Evolutionary conservation across 2,888 invertebrate genomes (phyloP), one percentile per base, ranked within the genome.

Genomic region (Tachina fera): DNA sequence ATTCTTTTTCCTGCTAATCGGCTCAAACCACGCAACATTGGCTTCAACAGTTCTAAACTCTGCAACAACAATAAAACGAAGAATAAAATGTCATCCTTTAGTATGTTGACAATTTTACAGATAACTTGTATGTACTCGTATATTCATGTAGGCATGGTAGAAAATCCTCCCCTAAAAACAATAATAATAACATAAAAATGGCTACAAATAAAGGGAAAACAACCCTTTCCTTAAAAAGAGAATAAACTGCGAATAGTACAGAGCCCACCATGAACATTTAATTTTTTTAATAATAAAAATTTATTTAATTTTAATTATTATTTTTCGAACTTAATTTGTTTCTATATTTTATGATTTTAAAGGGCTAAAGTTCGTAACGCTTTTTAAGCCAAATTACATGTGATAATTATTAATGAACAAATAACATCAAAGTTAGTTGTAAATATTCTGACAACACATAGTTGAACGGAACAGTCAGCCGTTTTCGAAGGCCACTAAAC

Each of bases 151-250:
- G 68, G 22, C 14, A 39, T 22, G 3, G 13, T 8, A 68, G 70
- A 22, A 68, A 78, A 72, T 75, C 68, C 77, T 56, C 63, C 86
- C 77, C 53, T 81, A 72, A 53, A 43, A 22, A 13, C 14, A 14
- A 45, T 16, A 58, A 45, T 13, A 58, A 60, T 65, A 41, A 19
- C 47, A 11, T 31, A 83, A 91, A 91, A 91, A 91, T 91, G 91
- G 91, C 91, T 89, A 89, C 90, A 89, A 78, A 87, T 87, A 19
- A 67, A 88, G 87, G 88, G 56, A 88, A 88, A 89, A 87, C 89
- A 90, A 91, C 91, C 91, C 91, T 90, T 89, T 88, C 84, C 70
- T 87, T 41, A 10, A 14, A 75, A 51, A 47, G 61, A 31, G n/a
- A 49, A 67, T 22, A 60, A 60, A 60, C 31, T 31, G 14, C 2